Conservation (phyloP, 2,888 invertebrate species). For the Cenopis cana region DNA sequence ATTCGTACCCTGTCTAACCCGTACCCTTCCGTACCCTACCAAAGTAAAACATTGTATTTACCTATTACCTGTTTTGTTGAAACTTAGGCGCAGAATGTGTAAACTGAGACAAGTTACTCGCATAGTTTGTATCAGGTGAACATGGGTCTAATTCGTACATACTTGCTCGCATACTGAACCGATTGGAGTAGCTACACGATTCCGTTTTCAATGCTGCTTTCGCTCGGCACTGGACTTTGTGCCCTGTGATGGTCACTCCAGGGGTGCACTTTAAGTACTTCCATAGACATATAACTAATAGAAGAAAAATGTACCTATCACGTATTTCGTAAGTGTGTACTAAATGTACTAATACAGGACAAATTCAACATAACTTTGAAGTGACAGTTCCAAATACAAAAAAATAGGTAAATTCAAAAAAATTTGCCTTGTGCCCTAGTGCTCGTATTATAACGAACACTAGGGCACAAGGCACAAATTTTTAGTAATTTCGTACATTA, state of each 20-base stretch:
- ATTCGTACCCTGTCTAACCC: background rate
- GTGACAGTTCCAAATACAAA: too few species aligned
- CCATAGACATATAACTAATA: background rate
- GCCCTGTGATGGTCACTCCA: constrained; percentile 33
- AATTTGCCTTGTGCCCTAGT: too few species aligned
- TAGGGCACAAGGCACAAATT: too few species aligned
- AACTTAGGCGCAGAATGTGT: background rate
- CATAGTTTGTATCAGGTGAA: background rate
- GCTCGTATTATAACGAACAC: too few species aligned
- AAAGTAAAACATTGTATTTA: constrained; percentile 4
- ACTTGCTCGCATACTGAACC: constrained; percentile 47
- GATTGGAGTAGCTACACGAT: constrained; percentile 59
- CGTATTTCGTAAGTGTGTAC: background rate
- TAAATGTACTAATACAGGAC: too few species aligned
- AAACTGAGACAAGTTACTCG: background rate
- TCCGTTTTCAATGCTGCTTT: constrained; percentile 54
- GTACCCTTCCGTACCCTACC: background rate
- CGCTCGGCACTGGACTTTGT: constrained; percentile 47
- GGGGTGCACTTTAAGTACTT: constrained; percentile 21
- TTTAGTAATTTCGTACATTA: too few species aligned
- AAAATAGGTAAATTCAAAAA: too few species aligned
- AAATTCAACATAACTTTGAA: too few species aligned
- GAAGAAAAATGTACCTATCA: background rate
- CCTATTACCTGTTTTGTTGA: background rate
- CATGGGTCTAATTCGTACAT: background rate